These are phyloP conservation scores for Aptenodytes patagonicus DNA, from an alignment of 2,113 vertebrate genomes.

Conservation along the genomic window DNA sequence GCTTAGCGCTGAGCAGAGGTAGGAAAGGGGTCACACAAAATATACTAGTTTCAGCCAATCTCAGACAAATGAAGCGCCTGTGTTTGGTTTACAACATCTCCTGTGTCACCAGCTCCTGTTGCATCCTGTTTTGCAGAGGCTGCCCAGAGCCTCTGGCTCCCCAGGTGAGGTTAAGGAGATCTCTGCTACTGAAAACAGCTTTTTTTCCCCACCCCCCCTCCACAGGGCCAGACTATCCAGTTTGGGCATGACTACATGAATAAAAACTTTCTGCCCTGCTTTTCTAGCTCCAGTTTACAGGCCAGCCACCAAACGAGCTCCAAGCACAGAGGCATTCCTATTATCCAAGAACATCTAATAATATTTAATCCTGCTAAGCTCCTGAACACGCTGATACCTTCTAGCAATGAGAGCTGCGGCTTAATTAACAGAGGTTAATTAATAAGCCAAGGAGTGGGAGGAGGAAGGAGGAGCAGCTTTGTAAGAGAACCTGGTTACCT, in stretches of 20 bases:
- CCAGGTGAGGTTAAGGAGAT: not conserved
- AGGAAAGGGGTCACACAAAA: not conserved
- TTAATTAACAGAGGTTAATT: slow-evolving; percentile 63
- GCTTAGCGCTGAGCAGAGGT: rapidly evolving
- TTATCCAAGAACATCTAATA: slow-evolving; percentile 39
- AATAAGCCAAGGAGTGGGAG: slow-evolving; percentile 34
- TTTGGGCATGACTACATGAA: rapidly evolving
- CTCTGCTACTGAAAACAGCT: not conserved
- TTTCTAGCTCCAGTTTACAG: not conserved
- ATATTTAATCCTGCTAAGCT: slow-evolving; percentile 49
- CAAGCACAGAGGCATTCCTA: not conserved
- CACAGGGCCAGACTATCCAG: not conserved
- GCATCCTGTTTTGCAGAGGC: not conserved
- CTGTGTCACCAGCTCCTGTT: not conserved
- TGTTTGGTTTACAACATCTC: rapidly evolving
- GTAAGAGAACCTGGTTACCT: not conserved
- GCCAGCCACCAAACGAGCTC: not conserved
- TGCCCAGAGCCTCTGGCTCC: not conserved
- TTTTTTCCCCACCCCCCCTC: not conserved
- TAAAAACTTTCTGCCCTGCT: not conserved
- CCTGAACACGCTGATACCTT: not conserved
- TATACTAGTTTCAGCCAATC: not conserved
- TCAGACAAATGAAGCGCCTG: rapidly evolving
- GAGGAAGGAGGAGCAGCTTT: slow-evolving; percentile 23
- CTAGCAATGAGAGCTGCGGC: slow-evolving; percentile 15